A percentile compares a stretch with the other conserved stretches of the same genome.
Evolutionary conservation across 2,888 invertebrate genomes (phyloP).

Genomic region (Anorthoa munda): DNA sequence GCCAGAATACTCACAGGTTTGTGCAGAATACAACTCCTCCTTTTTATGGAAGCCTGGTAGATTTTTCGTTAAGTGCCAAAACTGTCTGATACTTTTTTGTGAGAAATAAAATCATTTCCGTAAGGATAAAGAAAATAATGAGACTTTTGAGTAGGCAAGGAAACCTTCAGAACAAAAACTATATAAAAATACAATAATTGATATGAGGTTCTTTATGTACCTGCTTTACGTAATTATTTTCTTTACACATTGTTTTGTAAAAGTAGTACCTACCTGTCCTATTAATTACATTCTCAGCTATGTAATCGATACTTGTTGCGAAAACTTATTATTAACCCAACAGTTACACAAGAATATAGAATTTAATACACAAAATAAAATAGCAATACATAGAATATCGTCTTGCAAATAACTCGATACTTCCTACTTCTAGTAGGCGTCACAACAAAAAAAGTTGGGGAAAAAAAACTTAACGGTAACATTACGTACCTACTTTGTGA

Average conservation of each 20-base stretch:
- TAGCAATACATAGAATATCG: constrained; percentile 32
- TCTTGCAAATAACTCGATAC: constrained; percentile 53
- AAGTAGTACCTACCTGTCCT: not conserved
- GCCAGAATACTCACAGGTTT: constrained; percentile 87
- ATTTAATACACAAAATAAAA: constrained; percentile 37
- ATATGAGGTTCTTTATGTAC: not conserved
- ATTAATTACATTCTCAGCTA: constrained; percentile 18
- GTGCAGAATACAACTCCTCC: constrained; percentile 44
- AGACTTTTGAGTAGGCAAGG: not conserved
- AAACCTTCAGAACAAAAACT: not conserved
- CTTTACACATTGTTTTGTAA: not conserved
- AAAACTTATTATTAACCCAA: constrained; percentile 37
- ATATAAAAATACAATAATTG: not conserved
- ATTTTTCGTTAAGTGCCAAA: constrained; percentile 1
- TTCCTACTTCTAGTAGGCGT: constrained; percentile 39
- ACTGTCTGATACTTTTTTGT: not conserved
- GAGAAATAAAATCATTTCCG: not conserved
- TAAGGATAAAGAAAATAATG: not conserved
- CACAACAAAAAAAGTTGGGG: not conserved
- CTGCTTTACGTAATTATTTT: not conserved
- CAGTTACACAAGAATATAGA: constrained; percentile 27
- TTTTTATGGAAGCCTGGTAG: constrained; percentile 36
- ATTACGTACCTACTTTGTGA: constrained; percentile 14
- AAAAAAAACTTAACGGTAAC: constrained; percentile 7
- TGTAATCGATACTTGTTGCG: constrained; percentile 37